A percentile compares a stretch with the other conserved stretches of the same genome.
These are phyloP conservation scores for Lissocephala sabroskyi DNA, from an alignment of 2,888 invertebrate species.

Conservation along the genomic window DNA sequence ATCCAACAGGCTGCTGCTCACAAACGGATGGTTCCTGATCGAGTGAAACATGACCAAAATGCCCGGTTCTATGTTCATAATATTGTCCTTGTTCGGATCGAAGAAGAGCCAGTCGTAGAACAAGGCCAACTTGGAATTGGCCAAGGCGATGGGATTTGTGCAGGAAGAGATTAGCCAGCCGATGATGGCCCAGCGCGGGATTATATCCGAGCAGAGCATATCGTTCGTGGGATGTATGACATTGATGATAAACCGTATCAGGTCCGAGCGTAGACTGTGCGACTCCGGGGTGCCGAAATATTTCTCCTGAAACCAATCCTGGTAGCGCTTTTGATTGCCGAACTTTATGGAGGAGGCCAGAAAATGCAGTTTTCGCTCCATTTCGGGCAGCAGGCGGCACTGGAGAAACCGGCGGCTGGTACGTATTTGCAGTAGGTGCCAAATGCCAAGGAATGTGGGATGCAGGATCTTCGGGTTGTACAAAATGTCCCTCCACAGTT, in stretches of 20 bases:
- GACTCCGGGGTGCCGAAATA: constrained; percentile 80
- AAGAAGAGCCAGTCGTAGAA: constrained; percentile 84
- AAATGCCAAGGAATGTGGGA: constrained; percentile 77
- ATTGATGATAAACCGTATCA: constrained; percentile 80
- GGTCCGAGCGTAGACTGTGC: constrained; percentile 79
- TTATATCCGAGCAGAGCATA: constrained; percentile 79
- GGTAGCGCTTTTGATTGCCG: constrained; percentile 79
- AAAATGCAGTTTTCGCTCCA: constrained; percentile 79
- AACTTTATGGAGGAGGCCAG: constrained; percentile 77
- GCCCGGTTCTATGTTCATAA: constrained; percentile 82
- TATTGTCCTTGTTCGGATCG: constrained; percentile 78
- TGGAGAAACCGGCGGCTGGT: constrained; percentile 77
- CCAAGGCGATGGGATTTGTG: constrained; percentile 78
- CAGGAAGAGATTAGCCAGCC: constrained; percentile 81
- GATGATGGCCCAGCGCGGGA: constrained; percentile 81
- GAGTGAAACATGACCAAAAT: constrained; percentile 82
- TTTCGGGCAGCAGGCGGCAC: constrained; percentile 78
- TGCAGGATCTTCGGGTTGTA: constrained; percentile 76
- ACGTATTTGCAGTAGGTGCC: constrained; percentile 76
- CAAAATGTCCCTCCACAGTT: constrained; percentile 79
- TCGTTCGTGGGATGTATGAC: constrained; percentile 82
- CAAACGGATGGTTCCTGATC: constrained; percentile 78
- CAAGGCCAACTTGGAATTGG: constrained; percentile 79
- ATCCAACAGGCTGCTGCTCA: constrained; percentile 78
- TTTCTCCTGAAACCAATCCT: constrained; percentile 81